Evolutionary conservation across 2,113 vertebrate species (phyloP).

Genomic region (Monopterus albus): DNA sequence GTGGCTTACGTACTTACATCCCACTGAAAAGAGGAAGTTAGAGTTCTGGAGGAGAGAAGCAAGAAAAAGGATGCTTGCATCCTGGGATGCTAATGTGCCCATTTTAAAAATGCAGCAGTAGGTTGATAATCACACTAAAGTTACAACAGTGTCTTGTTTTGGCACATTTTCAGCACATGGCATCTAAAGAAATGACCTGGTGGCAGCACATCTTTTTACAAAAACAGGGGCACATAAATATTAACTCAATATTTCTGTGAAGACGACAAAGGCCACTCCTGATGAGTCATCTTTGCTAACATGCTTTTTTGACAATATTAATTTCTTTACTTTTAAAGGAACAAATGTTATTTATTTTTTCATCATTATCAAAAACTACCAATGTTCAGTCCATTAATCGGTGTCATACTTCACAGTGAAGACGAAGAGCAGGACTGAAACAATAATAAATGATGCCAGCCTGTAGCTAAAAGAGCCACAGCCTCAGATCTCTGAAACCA

Average conservation of each 20-base stretch:
- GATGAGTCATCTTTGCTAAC: too few species aligned
- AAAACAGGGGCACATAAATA: too few species aligned
- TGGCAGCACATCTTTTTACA: too few species aligned
- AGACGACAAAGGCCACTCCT: too few species aligned
- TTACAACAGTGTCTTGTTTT: neutral
- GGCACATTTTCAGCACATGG: too few species aligned
- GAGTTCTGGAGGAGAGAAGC: conserved; percentile 10
- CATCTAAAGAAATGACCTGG: neutral
- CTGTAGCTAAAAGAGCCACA: neutral
- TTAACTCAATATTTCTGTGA: too few species aligned
- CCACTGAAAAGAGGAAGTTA: conserved; percentile 3
- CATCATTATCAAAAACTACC: too few species aligned
- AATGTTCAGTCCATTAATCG: too few species aligned
- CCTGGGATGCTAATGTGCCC: neutral
- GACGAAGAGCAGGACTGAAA: too few species aligned
- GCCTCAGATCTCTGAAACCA: conserved; percentile 12
- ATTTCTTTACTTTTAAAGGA: neutral
- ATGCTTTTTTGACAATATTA: too few species aligned
- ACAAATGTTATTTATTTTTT: too few species aligned
- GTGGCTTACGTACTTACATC: conserved; percentile 18
- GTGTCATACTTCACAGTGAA: too few species aligned
- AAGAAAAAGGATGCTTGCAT: conserved; percentile 1
- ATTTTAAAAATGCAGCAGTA: neutral
- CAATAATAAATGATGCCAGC: neutral
- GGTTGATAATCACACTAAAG: neutral